Conservation (phyloP, 2,888 invertebrate genomes). For the Hirtodrosophila confusa region DNA sequence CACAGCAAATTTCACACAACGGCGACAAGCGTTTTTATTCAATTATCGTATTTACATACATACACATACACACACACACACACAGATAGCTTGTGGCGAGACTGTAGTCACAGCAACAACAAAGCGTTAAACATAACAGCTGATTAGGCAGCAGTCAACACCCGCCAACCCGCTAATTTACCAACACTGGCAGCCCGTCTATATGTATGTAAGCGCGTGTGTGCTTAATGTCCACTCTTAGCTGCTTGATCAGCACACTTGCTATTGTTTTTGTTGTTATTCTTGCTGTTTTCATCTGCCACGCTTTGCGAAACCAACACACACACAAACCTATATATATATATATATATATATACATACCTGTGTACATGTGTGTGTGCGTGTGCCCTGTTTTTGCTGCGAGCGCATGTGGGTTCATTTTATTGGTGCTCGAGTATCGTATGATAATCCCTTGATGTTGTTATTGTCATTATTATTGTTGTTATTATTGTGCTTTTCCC, state of each 20-base stretch:
- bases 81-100: background rate
- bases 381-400: constrained; percentile 33
- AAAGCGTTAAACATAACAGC: constrained; percentile 43
- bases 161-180: constrained; percentile 2
- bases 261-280: constrained; percentile 3
- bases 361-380: background rate
- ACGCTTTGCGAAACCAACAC: constrained; percentile 32
- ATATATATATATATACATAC: no score
- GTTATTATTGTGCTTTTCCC: constrained; percentile 69
- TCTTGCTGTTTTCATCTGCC: constrained; percentile 24
- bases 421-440: constrained; percentile 80
- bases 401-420: constrained; percentile 77
- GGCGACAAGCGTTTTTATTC: constrained; percentile 31
- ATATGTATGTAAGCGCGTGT: constrained; percentile 14
- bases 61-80: no score
- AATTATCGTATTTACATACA: constrained; percentile 26
- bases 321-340: constrained; percentile 5
- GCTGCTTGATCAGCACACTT: constrained; percentile 38
- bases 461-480: constrained; percentile 32
- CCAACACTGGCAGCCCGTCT: background rate
- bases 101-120: constrained; percentile 27
- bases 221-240: constrained; percentile 38
- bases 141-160: constrained; percentile 44
- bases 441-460: constrained; percentile 64
- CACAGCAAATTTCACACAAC: constrained; percentile 14